Conservation (phyloP, 2,888 invertebrate species). For the Siphlonurus alternatus region DNA sequence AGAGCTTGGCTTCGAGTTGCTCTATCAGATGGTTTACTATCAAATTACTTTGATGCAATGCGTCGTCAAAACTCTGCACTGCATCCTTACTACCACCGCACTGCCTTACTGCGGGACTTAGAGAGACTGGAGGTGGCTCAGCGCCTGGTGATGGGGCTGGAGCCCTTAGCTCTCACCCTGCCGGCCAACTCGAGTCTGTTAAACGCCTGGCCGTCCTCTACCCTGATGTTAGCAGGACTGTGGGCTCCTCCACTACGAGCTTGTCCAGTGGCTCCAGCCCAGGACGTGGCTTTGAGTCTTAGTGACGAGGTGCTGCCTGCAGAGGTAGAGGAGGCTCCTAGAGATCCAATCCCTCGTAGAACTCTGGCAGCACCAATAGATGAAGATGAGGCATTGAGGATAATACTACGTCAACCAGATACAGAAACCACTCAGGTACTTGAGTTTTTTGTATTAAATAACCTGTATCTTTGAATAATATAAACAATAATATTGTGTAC, state of each 20-base stretch:
- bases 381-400: constrained; percentile 55
- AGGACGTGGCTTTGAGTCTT: constrained; percentile 57
- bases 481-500: too few species aligned
- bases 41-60: constrained; percentile 72
- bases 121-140: constrained; percentile 66
- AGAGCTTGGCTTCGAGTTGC: constrained; percentile 82
- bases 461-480: too few species aligned
- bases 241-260: constrained; percentile 67
- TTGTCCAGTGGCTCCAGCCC: constrained; percentile 39
- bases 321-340: constrained; percentile 16
- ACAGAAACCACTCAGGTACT: too few species aligned
- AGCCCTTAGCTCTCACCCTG: constrained; percentile 44
- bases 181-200: constrained; percentile 72
- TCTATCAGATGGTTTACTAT: constrained; percentile 71
- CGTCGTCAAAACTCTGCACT: too few species aligned
- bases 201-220: constrained; percentile 78
- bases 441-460: too few species aligned
- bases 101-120: constrained; percentile 65
- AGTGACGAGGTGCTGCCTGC: constrained; percentile 24
- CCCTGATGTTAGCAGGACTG: constrained; percentile 67
- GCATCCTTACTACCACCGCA: constrained; percentile 64
- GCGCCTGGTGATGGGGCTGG: constrained; percentile 57
- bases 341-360: too few species aligned
- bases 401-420: constrained; percentile 39
- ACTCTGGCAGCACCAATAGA: constrained; percentile 29